Conservation (phyloP, 92 coral and sea anemone genomes). For the Umimayanthus chanpuru region DNA sequence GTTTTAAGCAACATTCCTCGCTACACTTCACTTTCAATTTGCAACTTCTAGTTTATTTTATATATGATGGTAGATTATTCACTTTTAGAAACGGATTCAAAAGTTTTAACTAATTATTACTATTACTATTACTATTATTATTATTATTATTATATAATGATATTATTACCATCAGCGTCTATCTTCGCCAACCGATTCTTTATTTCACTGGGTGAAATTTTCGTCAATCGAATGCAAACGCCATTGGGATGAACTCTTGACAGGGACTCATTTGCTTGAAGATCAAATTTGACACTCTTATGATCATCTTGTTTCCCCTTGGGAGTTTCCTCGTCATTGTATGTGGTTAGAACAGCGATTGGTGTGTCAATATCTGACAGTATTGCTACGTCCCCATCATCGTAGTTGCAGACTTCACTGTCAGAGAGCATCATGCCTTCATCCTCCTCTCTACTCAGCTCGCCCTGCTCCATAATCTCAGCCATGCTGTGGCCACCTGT, state of each 20-base stretch:
- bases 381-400: conserved; percentile 38
- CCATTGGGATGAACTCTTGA: conserved; percentile 20
- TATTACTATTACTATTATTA: too few species aligned
- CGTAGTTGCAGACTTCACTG: conserved; percentile 29
- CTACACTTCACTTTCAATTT: too few species aligned
- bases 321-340: neutral
- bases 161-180: conserved; percentile 8
- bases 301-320: neutral
- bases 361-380: conserved; percentile 38
- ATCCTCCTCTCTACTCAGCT: conserved; percentile 14
- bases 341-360: neutral
- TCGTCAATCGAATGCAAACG: neutral
- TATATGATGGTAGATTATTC: too few species aligned
- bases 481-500: neutral
- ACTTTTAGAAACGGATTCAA: too few species aligned
- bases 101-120: too few species aligned
- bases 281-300: neutral
- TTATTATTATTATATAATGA: too few species aligned
- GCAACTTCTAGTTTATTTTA: too few species aligned
- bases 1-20: too few species aligned
- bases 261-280: neutral
- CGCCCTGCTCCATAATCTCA: conserved; percentile 30
- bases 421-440: conserved; percentile 15
- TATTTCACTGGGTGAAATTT: neutral
- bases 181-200: neutral